These are phyloP conservation scores for Myrmecobius fasciatus DNA, from an alignment of 2,113 vertebrate species.

Conservation along the genomic window DNA sequence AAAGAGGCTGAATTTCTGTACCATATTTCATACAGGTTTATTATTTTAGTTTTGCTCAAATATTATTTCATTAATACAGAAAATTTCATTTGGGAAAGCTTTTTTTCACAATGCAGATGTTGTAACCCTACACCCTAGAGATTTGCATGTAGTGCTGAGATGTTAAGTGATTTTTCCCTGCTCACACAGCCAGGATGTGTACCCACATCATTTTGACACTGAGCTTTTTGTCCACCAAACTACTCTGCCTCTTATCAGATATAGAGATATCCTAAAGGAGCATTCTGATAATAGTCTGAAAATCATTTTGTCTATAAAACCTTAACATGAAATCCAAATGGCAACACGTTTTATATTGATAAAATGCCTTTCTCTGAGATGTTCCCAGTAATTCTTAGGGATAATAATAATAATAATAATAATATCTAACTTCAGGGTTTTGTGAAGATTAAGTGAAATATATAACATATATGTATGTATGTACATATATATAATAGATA, in stretches of 20 bases:
- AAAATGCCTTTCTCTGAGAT: no score
- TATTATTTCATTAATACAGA: neutral
- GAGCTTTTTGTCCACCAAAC: neutral
- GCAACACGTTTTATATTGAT: no score
- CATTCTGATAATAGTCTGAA: neutral
- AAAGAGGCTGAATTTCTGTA: constrained; percentile 31
- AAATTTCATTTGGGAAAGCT: neutral
- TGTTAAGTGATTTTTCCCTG: neutral
- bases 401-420: no score
- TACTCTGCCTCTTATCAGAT: neutral
- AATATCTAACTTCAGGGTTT: no score
- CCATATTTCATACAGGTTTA: no score
- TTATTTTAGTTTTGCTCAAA: no score
- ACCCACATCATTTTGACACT: neutral
- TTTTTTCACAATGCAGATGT: neutral
- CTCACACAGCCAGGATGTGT: neutral
- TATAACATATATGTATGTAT: no score
- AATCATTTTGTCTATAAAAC: no score
- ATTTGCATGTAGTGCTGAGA: neutral
- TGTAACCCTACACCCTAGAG: neutral
- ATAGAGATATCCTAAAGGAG: neutral
- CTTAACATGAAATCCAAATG: no score
- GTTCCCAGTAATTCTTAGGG: no score
- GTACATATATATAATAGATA: no score
- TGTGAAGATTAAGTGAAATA: no score